These are phyloP conservation scores for Araneus ventricosus DNA, from an alignment of 1,140 invertebrate species.

Conservation along the genomic window DNA sequence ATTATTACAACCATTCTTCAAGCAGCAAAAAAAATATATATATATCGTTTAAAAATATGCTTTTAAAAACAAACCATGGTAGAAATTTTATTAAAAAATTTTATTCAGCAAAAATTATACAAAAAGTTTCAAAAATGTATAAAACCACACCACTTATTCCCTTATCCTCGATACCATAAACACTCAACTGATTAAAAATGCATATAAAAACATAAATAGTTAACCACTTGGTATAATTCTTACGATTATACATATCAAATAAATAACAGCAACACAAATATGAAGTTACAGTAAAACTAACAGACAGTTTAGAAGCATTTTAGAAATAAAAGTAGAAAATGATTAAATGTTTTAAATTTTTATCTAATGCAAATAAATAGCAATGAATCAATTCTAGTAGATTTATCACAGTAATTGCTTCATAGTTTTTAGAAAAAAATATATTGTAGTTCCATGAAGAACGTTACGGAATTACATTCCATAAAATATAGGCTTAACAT, in stretches of 20 bases:
- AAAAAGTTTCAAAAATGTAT: neutral
- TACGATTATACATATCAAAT: neutral
- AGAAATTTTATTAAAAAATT: neutral
- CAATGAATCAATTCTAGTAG: neutral
- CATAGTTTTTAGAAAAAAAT: neutral
- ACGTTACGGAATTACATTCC: too few species aligned
- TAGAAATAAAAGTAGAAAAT: too few species aligned
- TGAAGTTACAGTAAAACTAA: neutral
- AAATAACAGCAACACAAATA: neutral
- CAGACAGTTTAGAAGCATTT: too few species aligned
- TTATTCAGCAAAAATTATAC: constrained; percentile 12
- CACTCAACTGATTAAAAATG: neutral
- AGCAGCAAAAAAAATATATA: too few species aligned
- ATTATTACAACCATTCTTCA: too few species aligned
- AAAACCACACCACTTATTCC: neutral
- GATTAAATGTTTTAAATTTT: neutral
- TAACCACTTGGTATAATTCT: neutral
- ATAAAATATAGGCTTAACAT: too few species aligned
- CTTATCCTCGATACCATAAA: neutral
- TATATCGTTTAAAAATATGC: too few species aligned
- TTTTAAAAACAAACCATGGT: neutral
- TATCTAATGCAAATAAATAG: neutral
- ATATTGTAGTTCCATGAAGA: too few species aligned
- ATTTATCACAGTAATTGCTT: constrained; percentile 8
- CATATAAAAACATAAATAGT: neutral